A percentile compares a stretch with the other conserved stretches of the same genome.
Evolutionary conservation across 2,888 invertebrate genomes (phyloP).

Genomic region (Dasypolia templi): DNA sequence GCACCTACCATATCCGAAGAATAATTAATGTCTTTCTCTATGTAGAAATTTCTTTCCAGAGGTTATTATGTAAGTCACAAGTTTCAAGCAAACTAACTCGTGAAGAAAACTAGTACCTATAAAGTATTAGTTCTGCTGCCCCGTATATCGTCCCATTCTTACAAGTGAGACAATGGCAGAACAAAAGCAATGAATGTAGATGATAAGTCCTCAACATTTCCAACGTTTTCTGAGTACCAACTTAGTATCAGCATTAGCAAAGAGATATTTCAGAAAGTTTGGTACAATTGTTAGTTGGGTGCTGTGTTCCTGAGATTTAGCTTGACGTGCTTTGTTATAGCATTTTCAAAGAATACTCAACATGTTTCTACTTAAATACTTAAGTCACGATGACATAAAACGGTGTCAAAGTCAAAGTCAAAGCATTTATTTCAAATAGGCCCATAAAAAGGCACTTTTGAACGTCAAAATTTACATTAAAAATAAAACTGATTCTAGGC

Average conservation of each 20-base stretch:
- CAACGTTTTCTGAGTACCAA: conserved; percentile 42
- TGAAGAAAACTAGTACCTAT: not conserved
- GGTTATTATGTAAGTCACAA: not conserved
- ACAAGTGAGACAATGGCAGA: conserved; percentile 31
- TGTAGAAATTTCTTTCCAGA: too few species aligned
- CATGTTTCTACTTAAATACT: not conserved
- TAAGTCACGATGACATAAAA: too few species aligned
- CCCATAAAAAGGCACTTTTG: too few species aligned
- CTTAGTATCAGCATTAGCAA: conserved; percentile 30
- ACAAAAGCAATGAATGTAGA: conserved; percentile 38
- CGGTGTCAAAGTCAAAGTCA: too few species aligned
- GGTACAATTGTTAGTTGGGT: conserved; percentile 30
- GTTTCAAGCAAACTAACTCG: not conserved
- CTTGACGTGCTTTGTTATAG: conserved; percentile 14
- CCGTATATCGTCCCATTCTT: conserved; percentile 3
- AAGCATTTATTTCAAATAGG: too few species aligned
- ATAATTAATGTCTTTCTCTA: too few species aligned
- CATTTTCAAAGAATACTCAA: not conserved
- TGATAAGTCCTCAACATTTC: conserved; percentile 42
- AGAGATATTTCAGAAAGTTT: conserved; percentile 34
- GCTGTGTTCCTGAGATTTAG: conserved; percentile 8
- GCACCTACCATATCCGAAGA: too few species aligned
- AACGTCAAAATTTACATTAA: too few species aligned
- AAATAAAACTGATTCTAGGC: too few species aligned
- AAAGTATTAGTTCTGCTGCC: conserved; percentile 24